phyloP scores from a whole-genome alignment of 2,888 invertebrate genomes.

The Eupeodes latifasciatus region DNA sequence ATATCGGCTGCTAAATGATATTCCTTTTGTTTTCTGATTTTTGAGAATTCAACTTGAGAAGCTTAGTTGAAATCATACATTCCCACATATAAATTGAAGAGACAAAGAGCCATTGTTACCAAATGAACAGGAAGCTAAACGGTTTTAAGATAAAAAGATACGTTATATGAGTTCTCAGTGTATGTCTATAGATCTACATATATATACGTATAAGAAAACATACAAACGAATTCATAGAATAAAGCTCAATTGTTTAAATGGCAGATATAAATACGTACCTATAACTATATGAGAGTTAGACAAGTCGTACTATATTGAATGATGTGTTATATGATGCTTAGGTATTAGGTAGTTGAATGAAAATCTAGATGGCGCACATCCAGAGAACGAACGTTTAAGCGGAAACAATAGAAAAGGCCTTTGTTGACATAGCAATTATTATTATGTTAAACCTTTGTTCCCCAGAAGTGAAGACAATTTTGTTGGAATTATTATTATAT shows the following conservation, averaged over 20 bases:
- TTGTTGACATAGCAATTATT: constrained; percentile 53
- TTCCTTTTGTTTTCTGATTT: constrained; percentile 50
- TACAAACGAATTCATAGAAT: constrained; percentile 4
- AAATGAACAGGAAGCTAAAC: constrained; percentile 50
- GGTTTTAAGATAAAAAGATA: constrained; percentile 39
- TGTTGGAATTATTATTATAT: not conserved
- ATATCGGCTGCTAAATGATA: constrained; percentile 22
- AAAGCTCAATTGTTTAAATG: constrained; percentile 41
- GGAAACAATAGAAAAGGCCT: constrained; percentile 44
- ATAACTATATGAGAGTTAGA: not conserved
- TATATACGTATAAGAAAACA: not conserved
- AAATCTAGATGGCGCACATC: constrained; percentile 30
- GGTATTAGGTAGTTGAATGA: not conserved
- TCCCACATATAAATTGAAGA: not conserved
- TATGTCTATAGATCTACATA: not conserved
- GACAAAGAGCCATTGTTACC: constrained; percentile 51
- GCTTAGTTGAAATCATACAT: constrained; percentile 6
- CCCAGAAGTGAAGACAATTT: not conserved
- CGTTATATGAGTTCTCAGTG: constrained; percentile 11
- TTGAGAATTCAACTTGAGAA: constrained; percentile 27
- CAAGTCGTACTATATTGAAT: not conserved
- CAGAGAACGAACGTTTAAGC: constrained; percentile 2
- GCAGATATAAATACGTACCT: not conserved
- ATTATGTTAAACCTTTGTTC: constrained; percentile 29
- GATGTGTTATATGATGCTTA: not conserved